Evolutionary conservation across 2,113 vertebrate genomes (phyloP).

Genomic region (Buteo buteo): DNA sequence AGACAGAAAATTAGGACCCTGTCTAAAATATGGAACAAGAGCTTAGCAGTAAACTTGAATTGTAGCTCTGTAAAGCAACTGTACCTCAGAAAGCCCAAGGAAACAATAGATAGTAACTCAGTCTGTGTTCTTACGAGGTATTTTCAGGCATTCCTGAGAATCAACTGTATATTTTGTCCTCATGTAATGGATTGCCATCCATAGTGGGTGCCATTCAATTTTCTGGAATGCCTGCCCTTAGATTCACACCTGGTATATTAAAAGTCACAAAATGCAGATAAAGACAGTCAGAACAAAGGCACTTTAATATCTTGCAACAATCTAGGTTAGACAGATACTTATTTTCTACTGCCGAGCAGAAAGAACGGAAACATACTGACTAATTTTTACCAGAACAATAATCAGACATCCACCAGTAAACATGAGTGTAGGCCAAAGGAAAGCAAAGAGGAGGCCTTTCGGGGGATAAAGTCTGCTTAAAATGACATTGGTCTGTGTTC

Average conservation of each 20-base stretch:
- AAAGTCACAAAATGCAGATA: neutral
- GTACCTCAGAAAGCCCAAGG: neutral
- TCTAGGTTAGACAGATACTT: neutral
- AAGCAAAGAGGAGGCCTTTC: constrained; percentile 51
- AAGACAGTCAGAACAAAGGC: neutral
- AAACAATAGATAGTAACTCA: neutral
- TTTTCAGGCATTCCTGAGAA: neutral
- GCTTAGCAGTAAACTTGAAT: neutral
- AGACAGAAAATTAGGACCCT: neutral
- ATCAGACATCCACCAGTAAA: constrained; percentile 72
- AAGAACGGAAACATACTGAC: constrained; percentile 74
- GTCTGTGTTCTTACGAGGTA: neutral
- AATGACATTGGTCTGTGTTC: constrained; percentile 55
- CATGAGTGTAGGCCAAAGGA: constrained; percentile 77
- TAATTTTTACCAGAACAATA: constrained; percentile 76
- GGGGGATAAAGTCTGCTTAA: constrained; percentile 66
- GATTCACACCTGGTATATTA: neutral
- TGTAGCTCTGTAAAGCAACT: neutral
- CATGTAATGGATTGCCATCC: neutral
- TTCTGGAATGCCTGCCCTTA: neutral
- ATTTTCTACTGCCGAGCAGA: constrained; percentile 63
- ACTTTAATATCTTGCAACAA: neutral
- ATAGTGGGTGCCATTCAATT: neutral
- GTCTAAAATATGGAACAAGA: neutral
- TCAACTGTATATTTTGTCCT: neutral